Evolutionary conservation across 2,888 invertebrate genomes (phyloP), one percentile per base, ranked within the genome.

Genomic region (Mechanitis mazaeus): DNA sequence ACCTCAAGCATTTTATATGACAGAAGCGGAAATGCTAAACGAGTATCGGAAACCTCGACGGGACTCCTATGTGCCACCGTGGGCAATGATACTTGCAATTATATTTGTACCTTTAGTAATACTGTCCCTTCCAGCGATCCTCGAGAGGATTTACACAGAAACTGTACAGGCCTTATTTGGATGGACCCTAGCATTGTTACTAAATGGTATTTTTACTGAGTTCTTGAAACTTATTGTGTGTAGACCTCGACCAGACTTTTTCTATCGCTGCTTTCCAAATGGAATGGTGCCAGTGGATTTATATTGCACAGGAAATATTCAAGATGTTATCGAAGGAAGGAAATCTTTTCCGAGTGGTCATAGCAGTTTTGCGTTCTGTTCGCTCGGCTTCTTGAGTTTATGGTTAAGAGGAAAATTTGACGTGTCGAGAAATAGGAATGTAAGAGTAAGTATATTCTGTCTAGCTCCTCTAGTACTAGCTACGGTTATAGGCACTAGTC

Each of bases 291-390:
- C 81, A 35, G 53, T 60, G 35, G 90, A 91, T 38, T 83, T 92
- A 58, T 76, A 78, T 45, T 96, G 96, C 72, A 94, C 92, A 0
- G 96, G 95, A 2, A 85, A 91, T 64, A 76, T 80, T 5, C 77
- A 80, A 46, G 87, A 86, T 2, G 87, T 95, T 28, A 91, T 91
- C 69, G 95, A 97, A 67, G 96, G 96, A 9, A 91, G 94, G 64
- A 96, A 96, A 79, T 96, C 96, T 70, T 97, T 97, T 78, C 97
- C 96, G 0, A 96, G 96, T 80, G 96, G 96, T 31, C 96, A 97
- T 83, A 93, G 95, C 38, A 94, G 96, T 38, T 93, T 95, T 83
- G 91, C 94, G 1, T 96, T 96, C 84, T 92, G 94, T 59, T 93
- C 94, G 59, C 92, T 96, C 81, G 93, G 93, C 0, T 96, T 94